Evolutionary conservation across 2,888 invertebrate genomes (phyloP).

Genomic region (Vesta saturnalis): DNA sequence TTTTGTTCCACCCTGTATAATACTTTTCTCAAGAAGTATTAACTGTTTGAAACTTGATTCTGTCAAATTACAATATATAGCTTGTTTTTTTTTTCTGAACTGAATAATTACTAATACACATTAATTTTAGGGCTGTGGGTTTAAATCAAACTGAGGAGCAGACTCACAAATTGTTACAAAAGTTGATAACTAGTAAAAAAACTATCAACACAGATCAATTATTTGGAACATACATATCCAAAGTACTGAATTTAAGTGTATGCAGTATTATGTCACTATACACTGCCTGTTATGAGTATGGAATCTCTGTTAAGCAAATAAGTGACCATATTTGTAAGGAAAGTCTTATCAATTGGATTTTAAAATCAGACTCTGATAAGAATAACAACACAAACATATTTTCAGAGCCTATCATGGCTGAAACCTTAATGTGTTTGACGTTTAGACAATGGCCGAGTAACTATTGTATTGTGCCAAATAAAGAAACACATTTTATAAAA

Average conservation of each 20-base stretch:
- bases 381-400: conserved; percentile 34
- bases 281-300: conserved; percentile 54
- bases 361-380: conserved; percentile 46
- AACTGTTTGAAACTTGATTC: no score
- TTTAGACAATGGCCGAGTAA: conserved; percentile 54
- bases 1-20: no score
- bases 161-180: conserved; percentile 61
- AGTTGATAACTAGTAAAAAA: conserved; percentile 56
- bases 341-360: conserved; percentile 48
- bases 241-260: conserved; percentile 56
- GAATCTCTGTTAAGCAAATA: conserved; percentile 33
- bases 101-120: no score
- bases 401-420: conserved; percentile 45
- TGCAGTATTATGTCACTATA: conserved; percentile 59
- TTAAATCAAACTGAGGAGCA: conserved; percentile 61
- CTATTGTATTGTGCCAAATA: no score
- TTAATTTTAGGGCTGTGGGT: conserved; percentile 59
- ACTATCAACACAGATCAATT: conserved; percentile 55
- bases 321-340: conserved; percentile 40
- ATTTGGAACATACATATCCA: conserved; percentile 59
- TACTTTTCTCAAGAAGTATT: no score
- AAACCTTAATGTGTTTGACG: conserved; percentile 50
- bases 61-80: no score
- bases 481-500: conserved; percentile 20
- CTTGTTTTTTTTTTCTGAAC: no score